Percentiles rank a stretch among this genome's conserved stretches.
Conservation (phyloP, 2,797 vertebrate genomes). For the Cynodonichthys magdalenae region DNA sequence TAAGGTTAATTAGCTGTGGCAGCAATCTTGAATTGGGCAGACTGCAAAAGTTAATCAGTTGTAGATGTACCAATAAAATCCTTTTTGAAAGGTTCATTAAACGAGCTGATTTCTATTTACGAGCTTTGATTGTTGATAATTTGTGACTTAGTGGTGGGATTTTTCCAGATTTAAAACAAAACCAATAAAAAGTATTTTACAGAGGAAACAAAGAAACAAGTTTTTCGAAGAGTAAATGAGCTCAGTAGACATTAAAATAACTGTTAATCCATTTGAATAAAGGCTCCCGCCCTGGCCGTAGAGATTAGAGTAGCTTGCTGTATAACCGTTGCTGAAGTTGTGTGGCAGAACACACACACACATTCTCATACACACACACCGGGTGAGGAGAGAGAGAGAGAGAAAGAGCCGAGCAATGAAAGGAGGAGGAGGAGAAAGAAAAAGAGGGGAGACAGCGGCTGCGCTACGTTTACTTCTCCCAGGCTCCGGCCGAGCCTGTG, state of each 20-base stretch:
- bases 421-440: slow-evolving; percentile 1
- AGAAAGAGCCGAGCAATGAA: background rate
- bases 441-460: slow-evolving; percentile 11
- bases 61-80: too few relatives aligned
- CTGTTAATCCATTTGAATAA: background rate
- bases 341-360: slow-evolving; percentile 55
- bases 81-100: too few relatives aligned
- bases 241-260: background rate
- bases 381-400: background rate
- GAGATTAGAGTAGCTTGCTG: slow-evolving; percentile 11
- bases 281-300: background rate
- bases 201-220: too few relatives aligned
- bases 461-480: slow-evolving; percentile 46
- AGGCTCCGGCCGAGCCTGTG: slow-evolving; percentile 60
- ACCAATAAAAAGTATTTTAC: too few relatives aligned
- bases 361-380: slow-evolving; percentile 8
- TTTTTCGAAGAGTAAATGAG: too few relatives aligned
- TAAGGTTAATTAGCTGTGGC: too few relatives aligned
- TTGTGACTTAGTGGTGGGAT: background rate
- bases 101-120: too few relatives aligned
- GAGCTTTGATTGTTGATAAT: background rate
- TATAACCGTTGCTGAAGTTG: slow-evolving; percentile 47
- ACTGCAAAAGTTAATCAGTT: too few relatives aligned
- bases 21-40: too few relatives aligned
- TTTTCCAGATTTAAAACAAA: too few relatives aligned